Base-by-base conservation (phyloP, 92 coral and sea anemone species). In the Micromussa lordhowensis region DNA sequence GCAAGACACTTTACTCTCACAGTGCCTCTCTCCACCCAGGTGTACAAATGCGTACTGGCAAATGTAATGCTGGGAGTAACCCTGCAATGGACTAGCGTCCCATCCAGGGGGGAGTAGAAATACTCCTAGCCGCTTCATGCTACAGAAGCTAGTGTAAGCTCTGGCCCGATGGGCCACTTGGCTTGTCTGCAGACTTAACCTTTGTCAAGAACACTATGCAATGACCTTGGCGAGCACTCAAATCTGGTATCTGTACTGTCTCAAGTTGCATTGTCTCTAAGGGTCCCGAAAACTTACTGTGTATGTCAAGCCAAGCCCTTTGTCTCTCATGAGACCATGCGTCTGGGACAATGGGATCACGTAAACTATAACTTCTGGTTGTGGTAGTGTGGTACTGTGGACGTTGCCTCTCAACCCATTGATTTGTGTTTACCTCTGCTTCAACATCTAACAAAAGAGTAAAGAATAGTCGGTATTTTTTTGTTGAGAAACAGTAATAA, bases 311-410 rank as follows among this genome's bases (percentile, higher is more conserved):
- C 99, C 99, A 97, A 70, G 86, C 78, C 79, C 85, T 91, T 59
- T 88, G 93, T 79, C 96, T 78, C 58, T 80, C 88, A 53, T 91
- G 91, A 30, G 89, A 79, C 34, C 64, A 64, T 69, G 58, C n/a
- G 44, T 80, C 63, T 4, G 82, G 87, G 24, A 57, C 83, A 19
- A 94, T 84, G 4, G 98, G 99, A 86, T 97, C 99, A 7, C 95
- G 83, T 48, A 97, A 84, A 75, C 99, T 94, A 86, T 30, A 97
- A 53, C 88, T 59, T 31, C 90, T 90, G 35, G 96, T 93, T 18
- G 98, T 95, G 32, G 89, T 90, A 51, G 94, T 93, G 66, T 88
- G 83, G 77, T 68, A 95, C 75, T 94, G 97, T 5, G 99, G 99
- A 19, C 99, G 94, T 64, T 86, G 89, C 84, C 88, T 85, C 94